Evolutionary conservation across 1,140 invertebrate species (phyloP).

Genomic region (Ips nitidus): DNA sequence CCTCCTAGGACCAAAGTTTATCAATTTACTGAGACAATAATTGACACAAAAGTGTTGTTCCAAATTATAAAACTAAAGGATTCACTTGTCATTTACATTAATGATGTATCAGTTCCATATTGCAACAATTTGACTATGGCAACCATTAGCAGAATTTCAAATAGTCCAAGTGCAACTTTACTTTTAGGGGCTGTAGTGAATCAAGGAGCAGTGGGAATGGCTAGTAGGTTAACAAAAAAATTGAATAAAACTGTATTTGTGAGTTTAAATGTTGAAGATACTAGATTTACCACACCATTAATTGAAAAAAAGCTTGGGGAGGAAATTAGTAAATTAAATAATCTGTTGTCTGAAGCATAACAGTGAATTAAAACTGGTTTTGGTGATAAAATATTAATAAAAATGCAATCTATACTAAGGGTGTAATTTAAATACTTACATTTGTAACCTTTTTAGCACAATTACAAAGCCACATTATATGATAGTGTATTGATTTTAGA

Average conservation of each 20-base stretch:
- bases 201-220: conserved; percentile 3
- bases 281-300: conserved; percentile 11
- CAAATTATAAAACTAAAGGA: conserved; percentile 22
- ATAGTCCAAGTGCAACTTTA: background rate
- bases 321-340: conserved; percentile 11
- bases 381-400: too few species aligned
- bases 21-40: conserved; percentile 10
- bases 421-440: too few species aligned
- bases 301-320: conserved; percentile 21
- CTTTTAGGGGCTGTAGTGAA: background rate
- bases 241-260: conserved; percentile 23
- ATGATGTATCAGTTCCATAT: conserved; percentile 6
- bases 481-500: too few species aligned
- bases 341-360: too few species aligned
- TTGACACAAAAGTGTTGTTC: conserved; percentile 15
- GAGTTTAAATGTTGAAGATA: conserved; percentile 25
- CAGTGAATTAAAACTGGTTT: too few species aligned
- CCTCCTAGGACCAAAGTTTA: conserved; percentile 1
- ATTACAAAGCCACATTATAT: too few species aligned
- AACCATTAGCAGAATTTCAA: background rate
- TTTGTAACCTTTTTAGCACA: too few species aligned
- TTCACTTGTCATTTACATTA: conserved; percentile 14
- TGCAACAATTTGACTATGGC: background rate
- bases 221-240: conserved; percentile 14
- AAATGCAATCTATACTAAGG: too few species aligned